Evolutionary conservation across 1,140 invertebrate species (phyloP).

Genomic region (Calliopsis andreniformis): DNA sequence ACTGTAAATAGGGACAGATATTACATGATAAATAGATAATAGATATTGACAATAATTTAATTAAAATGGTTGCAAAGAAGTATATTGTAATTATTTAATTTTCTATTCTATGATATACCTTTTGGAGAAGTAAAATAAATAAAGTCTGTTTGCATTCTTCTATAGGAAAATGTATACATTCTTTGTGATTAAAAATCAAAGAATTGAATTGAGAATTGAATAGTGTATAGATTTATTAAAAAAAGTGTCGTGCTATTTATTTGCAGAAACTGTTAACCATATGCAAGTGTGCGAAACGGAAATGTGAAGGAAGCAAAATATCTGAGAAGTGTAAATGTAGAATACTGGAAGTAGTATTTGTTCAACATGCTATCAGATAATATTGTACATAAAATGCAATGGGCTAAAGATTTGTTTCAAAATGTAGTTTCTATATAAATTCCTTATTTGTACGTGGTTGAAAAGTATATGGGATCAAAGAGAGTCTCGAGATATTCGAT

Average conservation of each 20-base stretch:
- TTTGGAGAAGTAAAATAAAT: no score
- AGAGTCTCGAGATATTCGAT: not conserved
- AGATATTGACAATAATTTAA: no score
- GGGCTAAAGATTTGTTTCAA: not conserved
- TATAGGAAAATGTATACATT: no score
- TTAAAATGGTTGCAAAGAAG: no score
- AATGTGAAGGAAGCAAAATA: slow-evolving; percentile 13
- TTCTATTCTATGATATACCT: no score
- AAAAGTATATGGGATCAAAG: not conserved
- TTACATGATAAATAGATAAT: no score
- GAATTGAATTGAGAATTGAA: no score
- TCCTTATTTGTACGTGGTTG: not conserved
- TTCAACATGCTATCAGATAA: not conserved
- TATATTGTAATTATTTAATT: no score
- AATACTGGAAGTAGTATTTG: not conserved
- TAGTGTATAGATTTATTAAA: not conserved
- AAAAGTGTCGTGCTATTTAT: not conserved
- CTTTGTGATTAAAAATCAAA: no score
- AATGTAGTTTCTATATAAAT: not conserved
- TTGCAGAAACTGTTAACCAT: not conserved
- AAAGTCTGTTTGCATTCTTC: no score
- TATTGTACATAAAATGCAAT: not conserved
- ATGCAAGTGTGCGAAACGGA: not conserved
- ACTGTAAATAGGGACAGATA: not conserved
- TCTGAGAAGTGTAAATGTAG: not conserved